Base-by-base conservation (phyloP, 2,888 invertebrate species). In the Noctua fimbriata region DNA sequence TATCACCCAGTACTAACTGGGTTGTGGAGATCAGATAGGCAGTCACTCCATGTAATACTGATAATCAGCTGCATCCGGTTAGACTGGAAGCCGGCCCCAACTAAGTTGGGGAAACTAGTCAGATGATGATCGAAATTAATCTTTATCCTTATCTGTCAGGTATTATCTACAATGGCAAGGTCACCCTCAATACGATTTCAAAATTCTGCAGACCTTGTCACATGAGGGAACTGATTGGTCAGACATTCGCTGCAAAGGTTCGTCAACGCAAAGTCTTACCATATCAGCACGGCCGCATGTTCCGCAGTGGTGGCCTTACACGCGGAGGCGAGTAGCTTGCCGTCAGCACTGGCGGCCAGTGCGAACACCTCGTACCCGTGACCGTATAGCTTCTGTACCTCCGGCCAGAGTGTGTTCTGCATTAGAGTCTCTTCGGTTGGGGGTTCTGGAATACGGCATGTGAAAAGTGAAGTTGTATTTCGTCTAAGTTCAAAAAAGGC, bases 351-450 rank as follows among this genome's bases (percentile, higher is more conserved):
- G 36, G 98, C 97, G 49, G 98, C 98, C 85, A 99, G 96, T 1
- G 98, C 97, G 94, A 97, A 99, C 87, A 99, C 97, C 95, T 99
- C 99, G 96, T 99, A 99, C 5, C 99, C 99, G 96, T 99, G 99
- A 0, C 99, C 99, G 94, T 99, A 99, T 47, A 99, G 97, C 95
- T 99, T 99, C 92, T 99, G 98, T 36, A 98, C 96, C 96, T 99
- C 99, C 0, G 99, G 99, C 99, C 99, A 99, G 1, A 99, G 97
- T 0, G 99, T 99, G 94, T 99, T 98, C 96, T 99, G 99, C 95
- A 99, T 97, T 18, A 99, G 95, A 9, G 98, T 98, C 94, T 99
- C 99, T 94, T 99, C 99, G 2, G 98, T 98, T 0, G 99, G 99
- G 0, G 99, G 99, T 84, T 97, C 98, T 98, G 94, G 1, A 71